phyloP scores from a whole-genome alignment of 2,888 invertebrate species.

The Spilosoma lubricipeda region DNA sequence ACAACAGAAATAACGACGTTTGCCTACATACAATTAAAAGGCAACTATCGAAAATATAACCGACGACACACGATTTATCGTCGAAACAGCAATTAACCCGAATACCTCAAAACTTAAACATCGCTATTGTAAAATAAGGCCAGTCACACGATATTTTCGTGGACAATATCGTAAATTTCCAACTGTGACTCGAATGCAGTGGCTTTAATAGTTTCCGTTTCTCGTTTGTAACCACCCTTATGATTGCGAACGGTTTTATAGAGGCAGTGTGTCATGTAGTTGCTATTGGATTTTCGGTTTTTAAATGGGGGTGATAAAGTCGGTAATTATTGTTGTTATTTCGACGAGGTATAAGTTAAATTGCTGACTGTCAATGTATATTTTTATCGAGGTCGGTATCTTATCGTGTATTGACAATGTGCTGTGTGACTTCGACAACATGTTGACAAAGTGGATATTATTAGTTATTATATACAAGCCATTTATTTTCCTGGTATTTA shows the following conservation, averaged over 20 bases:
- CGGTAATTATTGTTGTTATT: constrained; percentile 14
- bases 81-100: constrained; percentile 44
- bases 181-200: constrained; percentile 32
- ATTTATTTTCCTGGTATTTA: no score
- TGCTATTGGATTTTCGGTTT: constrained; percentile 16
- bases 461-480: no score
- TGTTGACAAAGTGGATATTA: background rate
- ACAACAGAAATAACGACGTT: background rate
- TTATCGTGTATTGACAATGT: background rate
- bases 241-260: constrained; percentile 47
- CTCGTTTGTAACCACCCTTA: constrained; percentile 42
- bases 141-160: constrained; percentile 44
- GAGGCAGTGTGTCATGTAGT: constrained; percentile 11
- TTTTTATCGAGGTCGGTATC: background rate
- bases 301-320: constrained; percentile 12
- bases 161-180: constrained; percentile 42
- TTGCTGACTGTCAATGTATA: background rate
- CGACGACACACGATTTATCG: constrained; percentile 41
- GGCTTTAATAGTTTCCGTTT: constrained; percentile 47
- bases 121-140: constrained; percentile 34
- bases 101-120: constrained; percentile 42
- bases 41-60: constrained; percentile 29
- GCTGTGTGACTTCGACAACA: background rate
- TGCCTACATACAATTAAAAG: background rate
- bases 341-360: background rate